Evolutionary conservation across 1,140 invertebrate species (phyloP).

Genomic region (Daktulosphaira vitifoliae): DNA sequence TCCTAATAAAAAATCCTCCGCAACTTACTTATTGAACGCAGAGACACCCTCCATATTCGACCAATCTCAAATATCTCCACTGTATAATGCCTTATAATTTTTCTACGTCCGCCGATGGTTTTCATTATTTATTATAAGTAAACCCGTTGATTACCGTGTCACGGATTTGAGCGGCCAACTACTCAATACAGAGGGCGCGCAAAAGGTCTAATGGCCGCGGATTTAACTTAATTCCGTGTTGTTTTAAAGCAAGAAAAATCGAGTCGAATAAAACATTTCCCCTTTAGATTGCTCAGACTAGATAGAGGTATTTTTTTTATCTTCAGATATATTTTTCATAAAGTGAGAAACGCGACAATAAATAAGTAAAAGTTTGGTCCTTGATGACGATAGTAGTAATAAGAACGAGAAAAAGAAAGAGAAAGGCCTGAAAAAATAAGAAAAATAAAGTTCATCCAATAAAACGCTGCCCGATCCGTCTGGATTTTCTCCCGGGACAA

Average conservation of each 20-base stretch:
- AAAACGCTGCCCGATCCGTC: conserved; percentile 32
- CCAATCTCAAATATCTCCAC: conserved; percentile 22
- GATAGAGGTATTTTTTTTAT: conserved; percentile 34
- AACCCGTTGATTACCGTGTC: conserved; percentile 32
- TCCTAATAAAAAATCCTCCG: no score
- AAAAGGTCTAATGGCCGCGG: conserved; percentile 33
- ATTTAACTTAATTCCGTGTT: conserved; percentile 33
- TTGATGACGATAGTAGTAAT: conserved; percentile 34
- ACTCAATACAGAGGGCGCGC: conserved; percentile 32
- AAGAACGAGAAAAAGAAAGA: conserved; percentile 33
- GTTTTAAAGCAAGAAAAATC: conserved; percentile 34
- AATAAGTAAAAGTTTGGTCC: conserved; percentile 34
- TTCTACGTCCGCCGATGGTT: conserved; percentile 30
- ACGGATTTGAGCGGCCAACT: conserved; percentile 32
- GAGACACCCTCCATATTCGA: conserved; percentile 3
- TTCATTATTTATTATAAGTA: conserved; percentile 34
- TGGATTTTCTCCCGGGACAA: conserved; percentile 33
- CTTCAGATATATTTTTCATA: conserved; percentile 33
- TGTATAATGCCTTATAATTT: conserved; percentile 30
- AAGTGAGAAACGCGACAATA: conserved; percentile 33
- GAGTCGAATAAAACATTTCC: conserved; percentile 33
- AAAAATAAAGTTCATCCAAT: conserved; percentile 32
- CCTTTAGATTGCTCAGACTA: conserved; percentile 26
- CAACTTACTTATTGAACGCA: background rate
- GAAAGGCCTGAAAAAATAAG: conserved; percentile 19